Percentiles rank a stretch among this genome's conserved stretches.
phyloP scores from a whole-genome alignment of 2,113 vertebrate genomes.

The Melanerpes formicivorus region DNA sequence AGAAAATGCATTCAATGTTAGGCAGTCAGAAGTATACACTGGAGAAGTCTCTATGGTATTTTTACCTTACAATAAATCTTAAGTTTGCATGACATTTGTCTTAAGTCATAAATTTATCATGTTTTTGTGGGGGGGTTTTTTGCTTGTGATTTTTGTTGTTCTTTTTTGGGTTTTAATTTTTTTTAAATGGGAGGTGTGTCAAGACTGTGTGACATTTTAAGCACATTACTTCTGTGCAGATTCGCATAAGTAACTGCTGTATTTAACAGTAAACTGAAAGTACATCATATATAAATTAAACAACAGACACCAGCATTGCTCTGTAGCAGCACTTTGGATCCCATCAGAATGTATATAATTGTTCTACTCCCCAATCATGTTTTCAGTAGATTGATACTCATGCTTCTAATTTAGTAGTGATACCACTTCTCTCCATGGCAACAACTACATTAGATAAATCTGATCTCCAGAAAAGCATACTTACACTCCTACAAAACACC shows the following conservation, averaged over 20 bases:
- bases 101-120: not conserved
- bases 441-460: not conserved
- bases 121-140: not conserved
- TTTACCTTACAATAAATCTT: not conserved
- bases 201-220: not conserved
- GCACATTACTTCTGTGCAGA: not conserved
- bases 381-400: not conserved
- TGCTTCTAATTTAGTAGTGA: not conserved
- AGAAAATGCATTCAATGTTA: not conserved
- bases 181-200: not conserved
- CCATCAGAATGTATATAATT: not conserved
- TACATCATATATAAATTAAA: not conserved
- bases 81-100: not conserved
- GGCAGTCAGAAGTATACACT: not conserved
- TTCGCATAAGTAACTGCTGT: not conserved
- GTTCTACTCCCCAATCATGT: not conserved
- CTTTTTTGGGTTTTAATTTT: not conserved
- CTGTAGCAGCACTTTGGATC: not conserved
- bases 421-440: not conserved
- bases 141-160: no score
- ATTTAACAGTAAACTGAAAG: not conserved
- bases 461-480: not conserved
- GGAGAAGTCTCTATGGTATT: not conserved
- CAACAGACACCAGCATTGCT: not conserved
- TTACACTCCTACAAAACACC: not conserved